Base-by-base conservation (phyloP, 1,140 invertebrate species). In the Drosophila ogumai region DNA sequence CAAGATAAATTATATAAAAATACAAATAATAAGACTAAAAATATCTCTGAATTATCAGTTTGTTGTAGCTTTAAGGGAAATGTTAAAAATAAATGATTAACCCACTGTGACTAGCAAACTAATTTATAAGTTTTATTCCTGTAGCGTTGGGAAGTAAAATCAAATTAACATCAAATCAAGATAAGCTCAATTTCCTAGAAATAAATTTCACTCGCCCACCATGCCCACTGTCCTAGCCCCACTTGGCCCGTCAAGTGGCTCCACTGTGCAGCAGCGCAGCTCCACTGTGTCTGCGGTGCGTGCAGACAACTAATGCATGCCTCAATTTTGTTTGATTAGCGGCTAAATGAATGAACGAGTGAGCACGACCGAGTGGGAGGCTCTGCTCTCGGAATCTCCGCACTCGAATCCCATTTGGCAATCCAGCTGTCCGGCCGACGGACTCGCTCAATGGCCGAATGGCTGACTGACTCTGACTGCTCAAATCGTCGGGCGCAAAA, bases 281-380 rank as follows among this genome's bases (percentile, higher is more conserved):
- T 22, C 22, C 22, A 22, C 22, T 22, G 22, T 22, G 47, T 41
- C 40, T 50, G 71, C 25, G 69, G 49, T 55, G 73, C 68, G 73
- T 69, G 73, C 69, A 74, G 69, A 75, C 28, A 78, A 78, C 75
- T 78, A 78, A 78, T 78, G 75, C 75, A 78, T 78, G 75, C 75
- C 75, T 78, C 75, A 78, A 78, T 78, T 78, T 78, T 78, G 75
- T 78, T 78, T 78, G 75, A 78, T 78, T 78, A 78, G 75, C 75
- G 75, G 75, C 75, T 78, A 78, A 78, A 78, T 78, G 75, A 78
- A 78, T 78, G 75, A 78, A 58, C 75, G 75, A 78, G 52, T 78
- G 75, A 69, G 57, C 63, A 69, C 57, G 72, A 43, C 34, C 34
- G 40, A 22, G 17, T 15, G 41, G 40, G 40, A 6, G 34, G 25